Conservation (phyloP, 1,140 invertebrate genomes). For the Cyphomyrmex costatus region DNA sequence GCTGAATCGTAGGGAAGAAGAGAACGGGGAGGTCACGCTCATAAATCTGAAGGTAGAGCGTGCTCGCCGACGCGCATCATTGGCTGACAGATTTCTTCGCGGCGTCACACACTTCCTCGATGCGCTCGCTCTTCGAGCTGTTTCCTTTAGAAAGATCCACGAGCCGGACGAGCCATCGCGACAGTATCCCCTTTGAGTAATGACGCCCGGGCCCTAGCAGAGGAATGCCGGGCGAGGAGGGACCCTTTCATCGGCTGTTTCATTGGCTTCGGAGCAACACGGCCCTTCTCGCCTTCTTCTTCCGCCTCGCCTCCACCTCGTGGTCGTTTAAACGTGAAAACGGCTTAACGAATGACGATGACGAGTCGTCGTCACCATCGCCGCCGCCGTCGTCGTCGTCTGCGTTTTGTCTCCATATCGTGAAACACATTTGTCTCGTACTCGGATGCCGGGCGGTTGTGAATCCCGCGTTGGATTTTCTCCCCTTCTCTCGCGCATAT, state of each 20-base stretch:
- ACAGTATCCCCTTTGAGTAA: slow-evolving; percentile 76
- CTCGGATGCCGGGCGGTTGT: slow-evolving; percentile 68
- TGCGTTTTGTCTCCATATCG: slow-evolving; percentile 74
- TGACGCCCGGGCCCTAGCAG: slow-evolving; percentile 62
- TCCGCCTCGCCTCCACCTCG: slow-evolving; percentile 51
- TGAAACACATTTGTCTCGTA: slow-evolving; percentile 74
- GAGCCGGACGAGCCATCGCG: slow-evolving; percentile 74
- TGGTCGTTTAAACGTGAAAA: slow-evolving; percentile 66
- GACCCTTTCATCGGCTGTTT: slow-evolving; percentile 69
- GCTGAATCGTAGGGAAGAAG: slow-evolving; percentile 13
- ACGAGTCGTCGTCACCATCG: slow-evolving; percentile 54
- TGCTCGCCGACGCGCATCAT: slow-evolving; percentile 56
- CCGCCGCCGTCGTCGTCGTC: neutral
- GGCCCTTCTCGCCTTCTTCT: slow-evolving; percentile 60
- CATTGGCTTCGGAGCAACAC: slow-evolving; percentile 70
- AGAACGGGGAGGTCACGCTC: slow-evolving; percentile 41
- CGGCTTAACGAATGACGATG: slow-evolving; percentile 77
- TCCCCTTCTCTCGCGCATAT: slow-evolving; percentile 39
- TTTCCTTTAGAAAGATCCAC: slow-evolving; percentile 62
- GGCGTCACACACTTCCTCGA: slow-evolving; percentile 52
- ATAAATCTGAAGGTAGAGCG: slow-evolving; percentile 53
- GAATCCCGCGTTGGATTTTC: slow-evolving; percentile 68
- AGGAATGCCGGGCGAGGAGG: slow-evolving; percentile 67
- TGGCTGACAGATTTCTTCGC: slow-evolving; percentile 60
- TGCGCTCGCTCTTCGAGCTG: slow-evolving; percentile 39